These are phyloP conservation scores for Cossypha caffra DNA, from an alignment of 2,797 vertebrate species.

Conservation along the genomic window DNA sequence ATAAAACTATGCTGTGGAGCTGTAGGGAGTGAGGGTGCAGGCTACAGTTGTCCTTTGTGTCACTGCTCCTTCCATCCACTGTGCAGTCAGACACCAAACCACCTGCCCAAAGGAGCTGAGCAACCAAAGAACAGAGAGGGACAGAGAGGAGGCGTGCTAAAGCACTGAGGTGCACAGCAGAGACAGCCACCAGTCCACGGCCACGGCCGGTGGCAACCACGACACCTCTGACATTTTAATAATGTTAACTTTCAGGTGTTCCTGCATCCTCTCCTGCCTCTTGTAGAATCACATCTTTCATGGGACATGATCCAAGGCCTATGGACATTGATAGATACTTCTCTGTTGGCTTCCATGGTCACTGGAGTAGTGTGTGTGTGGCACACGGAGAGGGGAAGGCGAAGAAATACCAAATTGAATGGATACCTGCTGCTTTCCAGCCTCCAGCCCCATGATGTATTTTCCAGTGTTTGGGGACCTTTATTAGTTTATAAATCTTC, in stretches of 20 bases:
- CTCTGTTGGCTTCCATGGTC: not conserved
- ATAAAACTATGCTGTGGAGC: not conserved
- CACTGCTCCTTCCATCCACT: not conserved
- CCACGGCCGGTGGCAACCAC: not conserved
- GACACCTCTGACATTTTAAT: not conserved
- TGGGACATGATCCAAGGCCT: not conserved
- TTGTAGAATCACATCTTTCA: not conserved
- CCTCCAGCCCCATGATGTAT: not conserved
- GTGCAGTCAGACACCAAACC: not conserved
- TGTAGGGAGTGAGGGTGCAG: not conserved
- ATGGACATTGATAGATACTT: not conserved
- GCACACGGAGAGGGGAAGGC: not conserved
- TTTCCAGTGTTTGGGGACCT: not conserved
- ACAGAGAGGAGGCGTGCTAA: not conserved
- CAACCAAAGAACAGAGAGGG: not conserved
- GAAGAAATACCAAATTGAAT: not conserved
- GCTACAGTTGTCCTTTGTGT: not conserved
- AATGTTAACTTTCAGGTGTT: not conserved
- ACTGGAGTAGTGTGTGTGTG: not conserved
- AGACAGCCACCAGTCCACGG: not conserved
- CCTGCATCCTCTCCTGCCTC: not conserved
- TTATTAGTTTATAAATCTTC: not conserved
- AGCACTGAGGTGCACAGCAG: not conserved
- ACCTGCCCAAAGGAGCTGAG: not conserved
- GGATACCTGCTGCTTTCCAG: not conserved